Conservation (phyloP, 1,140 invertebrate species). For the Drosophila kohkoa region DNA sequence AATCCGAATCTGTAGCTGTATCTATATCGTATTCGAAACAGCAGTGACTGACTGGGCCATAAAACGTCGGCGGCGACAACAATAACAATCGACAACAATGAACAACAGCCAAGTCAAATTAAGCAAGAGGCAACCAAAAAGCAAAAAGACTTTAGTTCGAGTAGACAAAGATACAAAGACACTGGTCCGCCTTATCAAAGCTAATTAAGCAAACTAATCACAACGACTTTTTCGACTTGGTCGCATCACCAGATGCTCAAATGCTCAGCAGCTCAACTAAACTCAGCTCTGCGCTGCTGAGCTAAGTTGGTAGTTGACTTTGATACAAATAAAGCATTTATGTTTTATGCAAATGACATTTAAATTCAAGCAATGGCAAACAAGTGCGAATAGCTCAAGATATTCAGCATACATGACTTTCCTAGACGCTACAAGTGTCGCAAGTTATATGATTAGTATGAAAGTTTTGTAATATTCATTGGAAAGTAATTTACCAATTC, state of each 20-base stretch:
- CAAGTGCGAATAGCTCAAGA: slow-evolving; percentile 47
- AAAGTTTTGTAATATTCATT: too few species aligned
- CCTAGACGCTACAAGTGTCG: neutral
- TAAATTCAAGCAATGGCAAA: slow-evolving; percentile 65
- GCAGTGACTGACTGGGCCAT: neutral
- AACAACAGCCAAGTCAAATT: slow-evolving; percentile 20
- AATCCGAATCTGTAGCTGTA: neutral
- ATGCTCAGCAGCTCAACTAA: slow-evolving; percentile 7
- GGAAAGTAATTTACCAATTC: too few species aligned
- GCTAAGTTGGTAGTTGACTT: slow-evolving; percentile 60
- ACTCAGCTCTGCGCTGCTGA: neutral
- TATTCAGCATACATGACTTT: slow-evolving; percentile 15
- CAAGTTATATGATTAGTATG: neutral
- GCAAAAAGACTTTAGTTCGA: neutral
- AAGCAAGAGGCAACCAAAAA: slow-evolving; percentile 12
- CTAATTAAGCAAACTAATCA: slow-evolving; percentile 72
- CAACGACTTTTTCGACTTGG: slow-evolving; percentile 42
- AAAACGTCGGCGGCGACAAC: slow-evolving; percentile 18
- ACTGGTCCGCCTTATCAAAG: slow-evolving; percentile 58
- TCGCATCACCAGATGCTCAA: slow-evolving; percentile 24
- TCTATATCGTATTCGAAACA: slow-evolving; percentile 22
- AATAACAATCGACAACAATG: slow-evolving; percentile 30
- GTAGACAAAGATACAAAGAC: slow-evolving; percentile 25
- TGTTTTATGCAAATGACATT: slow-evolving; percentile 77
- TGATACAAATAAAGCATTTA: slow-evolving; percentile 69